Base-by-base conservation (phyloP, 2,113 vertebrate genomes). In the Muntiacus muntjak region DNA sequence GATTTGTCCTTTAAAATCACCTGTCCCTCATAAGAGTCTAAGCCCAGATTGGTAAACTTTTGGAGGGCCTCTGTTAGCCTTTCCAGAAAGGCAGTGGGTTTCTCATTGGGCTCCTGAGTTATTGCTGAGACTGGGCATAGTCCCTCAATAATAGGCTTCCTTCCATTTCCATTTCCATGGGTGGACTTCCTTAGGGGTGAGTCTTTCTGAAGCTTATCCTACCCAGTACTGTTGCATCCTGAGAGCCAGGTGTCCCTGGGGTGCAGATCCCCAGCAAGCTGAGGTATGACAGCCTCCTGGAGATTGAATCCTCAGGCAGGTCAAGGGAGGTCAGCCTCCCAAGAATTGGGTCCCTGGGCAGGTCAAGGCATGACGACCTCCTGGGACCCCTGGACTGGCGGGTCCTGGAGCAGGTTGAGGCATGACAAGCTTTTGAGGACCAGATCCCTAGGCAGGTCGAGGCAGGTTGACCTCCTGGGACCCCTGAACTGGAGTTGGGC, bases 241-340 rank as follows among this genome's bases (percentile, higher is more conserved):
- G n/a, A 40, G 67, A 71, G n/a, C 10, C 10, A 71, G n/a, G n/a
- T 5, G 6, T 23, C 5, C 19, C 5, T 0, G 0, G 67, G 67
- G 19, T 71, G n/a, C 67, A 71, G n/a, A 71, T 40, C 19, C n/a
- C 8, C 19, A 71, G 10, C 19, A 12, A 71, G 67, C 67, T 71
- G n/a, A 71, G 21, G 9, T n/a, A 36, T 12, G n/a, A 40, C n/a
- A 40, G 67, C 5, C 19, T 47, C 45, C 45, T 11, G 45, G 45
- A 47, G 45, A 47, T 11, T 11, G 45, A 47, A 47, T 47, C 45
- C 45, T 47, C 45, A 15, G 50, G 50, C 50, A 52, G 14, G 14
- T 52, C 14, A 15, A 14, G 13, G 4, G 13, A 52, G 50, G 50
- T 16, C 14, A 15, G 4, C 2, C 50, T 52, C 14, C 50, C 50